Percentiles rank a stretch among this genome's conserved stretches.
Conservation (phyloP, 2,797 vertebrate species). For the Glossophaga mutica region DNA sequence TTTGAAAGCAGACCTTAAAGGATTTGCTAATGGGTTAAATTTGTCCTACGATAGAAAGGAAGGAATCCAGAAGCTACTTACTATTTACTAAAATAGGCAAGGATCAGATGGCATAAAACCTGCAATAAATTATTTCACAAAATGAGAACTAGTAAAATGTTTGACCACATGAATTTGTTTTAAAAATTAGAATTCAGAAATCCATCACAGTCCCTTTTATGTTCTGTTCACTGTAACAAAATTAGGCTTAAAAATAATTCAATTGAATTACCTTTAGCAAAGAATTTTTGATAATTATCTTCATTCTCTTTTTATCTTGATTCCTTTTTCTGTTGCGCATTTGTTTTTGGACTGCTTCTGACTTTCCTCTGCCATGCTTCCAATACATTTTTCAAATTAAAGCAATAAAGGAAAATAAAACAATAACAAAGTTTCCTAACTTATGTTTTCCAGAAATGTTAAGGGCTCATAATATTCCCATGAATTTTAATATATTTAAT, state of each 20-base stretch:
- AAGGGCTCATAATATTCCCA: not conserved
- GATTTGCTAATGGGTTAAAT: not conserved
- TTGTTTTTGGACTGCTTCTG: not conserved
- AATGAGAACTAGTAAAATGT: not conserved
- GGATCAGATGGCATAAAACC: not conserved
- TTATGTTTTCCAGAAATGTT: not conserved
- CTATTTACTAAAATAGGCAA: not conserved
- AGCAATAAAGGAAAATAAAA: conserved; percentile 29
- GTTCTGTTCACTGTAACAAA: not conserved
- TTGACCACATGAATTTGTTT: not conserved
- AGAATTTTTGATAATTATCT: not conserved
- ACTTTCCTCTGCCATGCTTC: not conserved
- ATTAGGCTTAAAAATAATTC: not conserved
- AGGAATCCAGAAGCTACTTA: not conserved
- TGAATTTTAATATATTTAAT: not conserved
- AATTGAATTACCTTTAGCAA: not conserved
- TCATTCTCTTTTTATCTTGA: not conserved
- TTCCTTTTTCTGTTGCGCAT: not conserved
- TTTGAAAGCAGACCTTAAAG: not conserved
- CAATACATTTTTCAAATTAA: conserved; percentile 2
- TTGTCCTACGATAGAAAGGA: not conserved
- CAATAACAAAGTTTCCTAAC: not conserved
- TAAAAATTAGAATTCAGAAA: not conserved
- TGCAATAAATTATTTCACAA: not conserved
- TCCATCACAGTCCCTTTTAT: not conserved